Conservation (phyloP, 1,140 invertebrate species). For the Amphibalanus amphitrite region DNA sequence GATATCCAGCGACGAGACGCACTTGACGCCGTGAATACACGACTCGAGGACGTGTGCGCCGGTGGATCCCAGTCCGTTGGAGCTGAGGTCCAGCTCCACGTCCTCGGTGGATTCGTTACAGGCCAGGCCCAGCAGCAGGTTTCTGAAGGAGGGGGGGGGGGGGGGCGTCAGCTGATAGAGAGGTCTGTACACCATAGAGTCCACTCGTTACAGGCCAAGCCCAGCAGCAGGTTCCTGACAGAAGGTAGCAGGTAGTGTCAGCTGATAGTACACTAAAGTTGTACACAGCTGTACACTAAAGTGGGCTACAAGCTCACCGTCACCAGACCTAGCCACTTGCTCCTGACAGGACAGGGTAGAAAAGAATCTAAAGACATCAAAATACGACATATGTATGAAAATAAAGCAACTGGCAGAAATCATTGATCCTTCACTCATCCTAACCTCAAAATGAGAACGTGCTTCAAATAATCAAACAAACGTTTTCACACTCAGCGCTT, state of each 20-base stretch:
- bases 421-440: no score
- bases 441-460: no score
- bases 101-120: constrained; percentile 80
- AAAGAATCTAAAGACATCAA: no score
- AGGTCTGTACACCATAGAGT: no score
- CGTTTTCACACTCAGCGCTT: no score
- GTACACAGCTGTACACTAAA: neutral
- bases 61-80: constrained; percentile 60
- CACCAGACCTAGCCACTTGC: neutral
- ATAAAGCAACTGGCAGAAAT: no score
- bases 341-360: no score
- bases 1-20: constrained; percentile 70
- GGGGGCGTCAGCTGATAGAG: no score
- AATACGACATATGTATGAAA: no score
- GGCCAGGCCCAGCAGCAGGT: constrained; percentile 70
- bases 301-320: neutral
- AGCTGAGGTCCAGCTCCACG: constrained; percentile 69
- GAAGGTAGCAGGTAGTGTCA: constrained; percentile 6
- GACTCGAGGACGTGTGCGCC: constrained; percentile 81
- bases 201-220: constrained; percentile 75
- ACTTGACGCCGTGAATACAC: constrained; percentile 74
- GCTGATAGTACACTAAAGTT: constrained; percentile 5
- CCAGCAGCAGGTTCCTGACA: constrained; percentile 63
- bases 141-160: constrained; percentile 37
- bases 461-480: no score